These are phyloP conservation scores for Formica exsecta DNA, from an alignment of 1,140 invertebrate genomes.

Conservation along the genomic window DNA sequence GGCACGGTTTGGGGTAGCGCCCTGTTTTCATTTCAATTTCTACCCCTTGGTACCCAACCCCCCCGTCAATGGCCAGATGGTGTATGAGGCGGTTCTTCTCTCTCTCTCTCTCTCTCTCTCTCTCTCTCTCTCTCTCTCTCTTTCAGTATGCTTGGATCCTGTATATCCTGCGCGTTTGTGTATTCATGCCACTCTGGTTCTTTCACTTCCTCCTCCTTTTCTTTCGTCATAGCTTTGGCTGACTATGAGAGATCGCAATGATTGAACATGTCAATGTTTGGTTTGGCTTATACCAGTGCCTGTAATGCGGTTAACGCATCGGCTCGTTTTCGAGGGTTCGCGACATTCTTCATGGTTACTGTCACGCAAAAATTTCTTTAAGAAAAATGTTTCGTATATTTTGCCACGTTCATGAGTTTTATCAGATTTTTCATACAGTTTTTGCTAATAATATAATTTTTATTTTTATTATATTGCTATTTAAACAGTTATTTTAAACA, in stretches of 20 bases:
- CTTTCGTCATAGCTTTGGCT: slow-evolving; percentile 37
- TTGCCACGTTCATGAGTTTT: neutral
- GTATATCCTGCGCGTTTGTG: neutral
- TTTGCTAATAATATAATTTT: neutral
- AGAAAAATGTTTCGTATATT: neutral
- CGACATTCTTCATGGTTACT: slow-evolving; percentile 7
- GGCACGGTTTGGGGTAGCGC: slow-evolving; percentile 66
- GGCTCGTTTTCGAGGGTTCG: slow-evolving; percentile 76
- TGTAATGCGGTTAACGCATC: slow-evolving; percentile 82
- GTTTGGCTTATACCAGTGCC: slow-evolving; percentile 80
- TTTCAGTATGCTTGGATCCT: neutral
- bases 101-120: slow-evolving; percentile 13
- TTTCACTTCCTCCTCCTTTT: slow-evolving; percentile 1
- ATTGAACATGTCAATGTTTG: slow-evolving; percentile 87
- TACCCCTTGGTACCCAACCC: slow-evolving; percentile 76
- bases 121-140: neutral
- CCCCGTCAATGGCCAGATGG: slow-evolving; percentile 83
- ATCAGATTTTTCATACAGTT: neutral
- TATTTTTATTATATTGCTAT: neutral
- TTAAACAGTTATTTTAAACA: neutral
- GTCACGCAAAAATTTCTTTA: neutral
- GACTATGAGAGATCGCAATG: slow-evolving; percentile 81
- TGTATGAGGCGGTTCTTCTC: slow-evolving; percentile 68
- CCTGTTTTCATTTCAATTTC: slow-evolving; percentile 87
- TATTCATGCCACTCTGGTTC: slow-evolving; percentile 40